Base-by-base conservation (phyloP, 2,113 vertebrate genomes). In the Otocyon megalotis region DNA sequence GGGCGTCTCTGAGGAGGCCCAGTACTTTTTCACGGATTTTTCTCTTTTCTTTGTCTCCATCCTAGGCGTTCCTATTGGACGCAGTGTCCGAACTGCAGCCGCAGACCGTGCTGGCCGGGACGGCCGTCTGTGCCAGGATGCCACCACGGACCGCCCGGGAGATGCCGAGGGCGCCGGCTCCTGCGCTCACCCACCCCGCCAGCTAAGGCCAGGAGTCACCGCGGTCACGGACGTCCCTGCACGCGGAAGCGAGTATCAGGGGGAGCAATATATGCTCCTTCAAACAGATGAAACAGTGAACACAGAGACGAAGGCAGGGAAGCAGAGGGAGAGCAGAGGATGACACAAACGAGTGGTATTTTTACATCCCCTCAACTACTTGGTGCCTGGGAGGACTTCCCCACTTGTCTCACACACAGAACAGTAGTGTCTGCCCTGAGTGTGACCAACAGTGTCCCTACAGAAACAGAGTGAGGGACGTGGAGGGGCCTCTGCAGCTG, bases 121-220 rank as follows among this genome's bases (percentile, higher is more conserved):
- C 15, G 4, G 43, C 1, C 22, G 19, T 32, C 30, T 14, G 22
- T 0, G 0, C n/a, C 28, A 20, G n/a, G 62, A n/a, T 43, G 43
- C 43, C 43, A 43, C 43, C 43, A 43, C 43, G 43, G 43, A 43
- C 7, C 43, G 43, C 43, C 6, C 43, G 1, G 43, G 6, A 43
- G 43, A 43, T 0, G 43, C 43, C 6, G 43, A 43, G 43, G 43
- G 43, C 43, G 1, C 43, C 7, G 43, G 43, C 43, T 43, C 43
- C 43, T 43, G 43, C 43, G 7, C 43, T 43, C 43, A 43, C 43
- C 43, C 43, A 43, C 43, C 43, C 43, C 43, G 43, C 43, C 43
- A 43, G 43, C 6, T 43, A 43, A 43, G 69, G 35, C 24, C 53
- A 77, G 43, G 32, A 32, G 1, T 13, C 43, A 28, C 5, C 22